Evolutionary conservation across 2,888 invertebrate genomes (phyloP).

Genomic region (Elmis aenea): DNA sequence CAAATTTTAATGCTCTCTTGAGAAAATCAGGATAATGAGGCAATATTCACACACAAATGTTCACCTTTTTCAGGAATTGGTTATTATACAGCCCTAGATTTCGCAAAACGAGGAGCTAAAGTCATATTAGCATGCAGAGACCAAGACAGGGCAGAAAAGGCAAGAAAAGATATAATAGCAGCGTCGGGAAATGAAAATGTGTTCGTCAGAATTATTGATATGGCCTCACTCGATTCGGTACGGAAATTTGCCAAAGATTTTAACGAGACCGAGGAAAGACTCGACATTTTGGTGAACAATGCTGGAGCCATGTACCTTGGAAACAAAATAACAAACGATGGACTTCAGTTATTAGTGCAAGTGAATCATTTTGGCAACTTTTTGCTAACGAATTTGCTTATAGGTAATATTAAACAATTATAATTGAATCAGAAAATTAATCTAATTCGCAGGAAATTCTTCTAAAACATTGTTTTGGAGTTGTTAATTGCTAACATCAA

Average conservation of each 20-base stretch:
- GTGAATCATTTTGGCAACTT: constrained; percentile 71
- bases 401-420: constrained; percentile 41
- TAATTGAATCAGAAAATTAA: too few species aligned
- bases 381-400: constrained; percentile 61
- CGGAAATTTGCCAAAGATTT: constrained; percentile 58
- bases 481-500: too few species aligned
- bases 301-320: constrained; percentile 53
- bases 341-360: constrained; percentile 62
- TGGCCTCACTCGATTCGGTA: constrained; percentile 53
- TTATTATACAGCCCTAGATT: constrained; percentile 43
- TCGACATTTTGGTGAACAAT: constrained; percentile 63
- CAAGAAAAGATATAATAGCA: constrained; percentile 38
- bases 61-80: constrained; percentile 43
- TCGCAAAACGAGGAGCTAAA: constrained; percentile 50
- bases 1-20: too few species aligned
- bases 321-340: constrained; percentile 56
- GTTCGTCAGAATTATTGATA: constrained; percentile 48
- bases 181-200: constrained; percentile 42
- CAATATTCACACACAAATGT: too few species aligned
- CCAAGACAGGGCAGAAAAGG: constrained; percentile 35
- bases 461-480: too few species aligned
- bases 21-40: too few species aligned
- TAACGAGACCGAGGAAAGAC: constrained; percentile 49
- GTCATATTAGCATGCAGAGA: constrained; percentile 53
- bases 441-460: too few species aligned